Percentiles rank a stretch among this genome's conserved stretches.
Evolutionary conservation across 2,888 invertebrate genomes (phyloP).

Genomic region (Melikaiella ostensackeni): DNA sequence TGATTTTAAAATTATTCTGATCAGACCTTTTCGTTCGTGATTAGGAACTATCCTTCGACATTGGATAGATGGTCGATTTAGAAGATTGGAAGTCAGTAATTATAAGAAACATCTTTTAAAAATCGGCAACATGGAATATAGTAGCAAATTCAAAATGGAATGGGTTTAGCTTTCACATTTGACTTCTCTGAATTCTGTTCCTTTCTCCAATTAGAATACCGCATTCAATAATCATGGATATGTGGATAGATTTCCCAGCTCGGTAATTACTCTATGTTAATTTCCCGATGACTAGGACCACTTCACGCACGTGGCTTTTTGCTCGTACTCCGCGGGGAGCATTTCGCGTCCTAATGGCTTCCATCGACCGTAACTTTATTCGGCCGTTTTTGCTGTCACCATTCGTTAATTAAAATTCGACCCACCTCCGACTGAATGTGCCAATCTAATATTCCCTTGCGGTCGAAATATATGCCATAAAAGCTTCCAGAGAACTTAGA

Average conservation of each 20-base stretch:
- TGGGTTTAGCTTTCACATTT: too few relatives aligned
- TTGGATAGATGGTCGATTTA: not conserved
- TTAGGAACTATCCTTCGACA: not conserved
- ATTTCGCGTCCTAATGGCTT: constrained; percentile 5
- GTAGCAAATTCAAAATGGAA: too few relatives aligned
- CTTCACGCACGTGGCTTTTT: constrained; percentile 14
- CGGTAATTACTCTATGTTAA: constrained; percentile 68
- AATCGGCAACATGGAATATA: too few relatives aligned
- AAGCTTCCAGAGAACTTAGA: not conserved
- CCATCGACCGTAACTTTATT: constrained; percentile 9
- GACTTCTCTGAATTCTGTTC: too few relatives aligned
- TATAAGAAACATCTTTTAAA: not conserved
- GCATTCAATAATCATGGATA: not conserved
- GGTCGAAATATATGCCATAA: not conserved
- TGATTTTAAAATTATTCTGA: not conserved
- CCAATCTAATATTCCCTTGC: not conserved
- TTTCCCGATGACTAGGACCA: constrained; percentile 56
- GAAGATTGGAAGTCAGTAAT: not conserved
- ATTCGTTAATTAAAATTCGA: not conserved
- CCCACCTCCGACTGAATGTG: not conserved
- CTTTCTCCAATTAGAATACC: not conserved
- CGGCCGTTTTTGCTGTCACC: not conserved
- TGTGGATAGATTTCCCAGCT: constrained; percentile 44
- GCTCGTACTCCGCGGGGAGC: not conserved
- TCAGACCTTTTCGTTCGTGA: not conserved